phyloP scores from a whole-genome alignment of 1,140 invertebrate genomes.

The Nephila pilipes region DNA sequence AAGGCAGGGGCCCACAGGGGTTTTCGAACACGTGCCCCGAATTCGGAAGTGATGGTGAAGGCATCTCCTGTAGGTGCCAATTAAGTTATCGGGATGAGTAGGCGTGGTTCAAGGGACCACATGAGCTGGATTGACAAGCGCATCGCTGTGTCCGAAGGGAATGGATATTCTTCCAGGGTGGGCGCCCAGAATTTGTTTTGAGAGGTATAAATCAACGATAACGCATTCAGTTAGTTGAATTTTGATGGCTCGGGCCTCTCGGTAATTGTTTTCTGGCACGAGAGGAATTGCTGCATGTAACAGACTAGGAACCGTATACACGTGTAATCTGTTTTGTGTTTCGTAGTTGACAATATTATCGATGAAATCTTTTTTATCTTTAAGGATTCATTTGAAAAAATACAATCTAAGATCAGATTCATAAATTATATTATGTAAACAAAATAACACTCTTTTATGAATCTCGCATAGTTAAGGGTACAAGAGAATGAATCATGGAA shows the following conservation, averaged over 20 bases:
- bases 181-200: constrained; percentile 40
- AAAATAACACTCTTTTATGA: no score
- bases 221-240: constrained; percentile 18
- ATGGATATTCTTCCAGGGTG: not conserved
- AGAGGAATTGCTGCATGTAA: not conserved
- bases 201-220: constrained; percentile 28
- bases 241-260: not conserved
- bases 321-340: no score
- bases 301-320: no score
- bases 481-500: no score
- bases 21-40: constrained; percentile 28
- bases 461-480: no score
- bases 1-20: not conserved
- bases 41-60: not conserved
- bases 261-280: constrained; percentile 49
- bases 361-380: no score
- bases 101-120: constrained; percentile 8
- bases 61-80: constrained; percentile 45
- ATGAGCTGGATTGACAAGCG: not conserved
- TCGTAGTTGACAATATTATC: no score
- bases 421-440: no score
- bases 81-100: constrained; percentile 51
- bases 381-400: no score
- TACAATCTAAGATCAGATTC: no score
- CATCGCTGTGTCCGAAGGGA: not conserved